Evolutionary conservation across 2,888 invertebrate genomes (phyloP), one percentile per base, ranked within the genome.

Genomic region (Cepaea hortensis): DNA sequence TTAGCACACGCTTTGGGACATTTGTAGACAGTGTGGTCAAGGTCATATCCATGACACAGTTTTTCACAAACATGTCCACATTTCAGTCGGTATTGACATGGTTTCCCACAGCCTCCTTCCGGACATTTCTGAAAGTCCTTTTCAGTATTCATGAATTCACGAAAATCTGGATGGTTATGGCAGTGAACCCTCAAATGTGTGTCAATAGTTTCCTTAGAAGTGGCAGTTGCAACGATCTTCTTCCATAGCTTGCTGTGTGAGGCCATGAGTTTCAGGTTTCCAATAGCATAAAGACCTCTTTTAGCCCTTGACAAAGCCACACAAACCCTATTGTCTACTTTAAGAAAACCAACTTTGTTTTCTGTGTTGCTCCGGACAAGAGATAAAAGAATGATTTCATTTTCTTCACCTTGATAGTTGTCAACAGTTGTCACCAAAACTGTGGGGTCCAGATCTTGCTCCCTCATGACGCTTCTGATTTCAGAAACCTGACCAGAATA

Each of bases 301-400:
- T 92, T 93, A 11, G 94, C 94, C 48, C 94, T 88, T 3, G 94
- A 94, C 77, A 55, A 55, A 55, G 55, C 55, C 35, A 94, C 94
- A 89, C 93, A 93, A 9, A 94, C 90, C 61, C 94, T 83, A 87
- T 94, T 94, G 68, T 92, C 91, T 15, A 90, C 89, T 73, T 89
- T 89, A 18, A 92, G 80, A 88, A 94, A 94, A 0, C 94, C 94
- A 76, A 94, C 92, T 15, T 88, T 90, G 7, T 90, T 90, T 6
- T 91, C 89, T 7, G 83, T 84, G 89, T 94, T 94, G 87, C 93
- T 94, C 80, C 94, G 88, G 2, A 94, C 94, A 62, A 94, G 91
- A 23, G 94, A 94, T 61, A 94, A 86, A 15, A 94, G 85, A 35
- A 94, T 91, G 76, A 94, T 93, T 86, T 94, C 94, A 89, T 94